Conservation (phyloP, 2,113 vertebrate genomes). For the Lagopus muta region DNA sequence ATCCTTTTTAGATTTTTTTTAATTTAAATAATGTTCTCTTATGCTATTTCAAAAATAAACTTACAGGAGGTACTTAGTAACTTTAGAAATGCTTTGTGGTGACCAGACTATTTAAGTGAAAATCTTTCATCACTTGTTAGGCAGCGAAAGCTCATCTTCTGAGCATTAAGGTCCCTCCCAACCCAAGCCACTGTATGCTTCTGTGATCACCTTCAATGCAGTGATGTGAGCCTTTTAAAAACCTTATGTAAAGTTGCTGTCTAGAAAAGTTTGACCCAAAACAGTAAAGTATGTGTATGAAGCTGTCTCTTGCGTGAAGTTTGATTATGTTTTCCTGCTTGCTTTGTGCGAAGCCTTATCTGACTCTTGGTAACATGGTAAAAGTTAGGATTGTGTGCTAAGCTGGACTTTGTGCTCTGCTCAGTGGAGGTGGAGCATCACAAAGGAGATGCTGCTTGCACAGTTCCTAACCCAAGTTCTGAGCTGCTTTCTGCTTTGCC, state of each 20-base stretch:
- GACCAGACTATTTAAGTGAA: background rate
- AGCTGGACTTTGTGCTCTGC: background rate
- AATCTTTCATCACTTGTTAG: fast-evolving
- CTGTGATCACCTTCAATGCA: background rate
- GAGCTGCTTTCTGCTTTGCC: background rate
- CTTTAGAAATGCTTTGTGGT: background rate
- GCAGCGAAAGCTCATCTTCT: background rate
- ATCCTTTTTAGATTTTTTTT: background rate
- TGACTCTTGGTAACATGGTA: background rate
- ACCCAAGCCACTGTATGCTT: no score
- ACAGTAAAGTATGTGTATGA: fast-evolving
- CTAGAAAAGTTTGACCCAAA: background rate
- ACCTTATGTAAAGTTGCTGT: background rate
- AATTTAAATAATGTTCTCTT: background rate
- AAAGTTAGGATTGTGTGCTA: background rate
- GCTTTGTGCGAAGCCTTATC: background rate
- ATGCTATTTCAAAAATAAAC: background rate
- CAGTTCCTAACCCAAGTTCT: background rate
- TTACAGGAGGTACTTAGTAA: background rate
- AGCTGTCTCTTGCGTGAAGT: background rate
- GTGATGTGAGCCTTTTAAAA: background rate
- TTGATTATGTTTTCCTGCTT: background rate
- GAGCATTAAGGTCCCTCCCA: no score
- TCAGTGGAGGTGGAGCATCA: background rate
- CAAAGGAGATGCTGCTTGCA: background rate